Evolutionary conservation across 2,888 invertebrate species (phyloP), one percentile per base, ranked within the genome.

Genomic region (Drepanosiphum platanoidis): DNA sequence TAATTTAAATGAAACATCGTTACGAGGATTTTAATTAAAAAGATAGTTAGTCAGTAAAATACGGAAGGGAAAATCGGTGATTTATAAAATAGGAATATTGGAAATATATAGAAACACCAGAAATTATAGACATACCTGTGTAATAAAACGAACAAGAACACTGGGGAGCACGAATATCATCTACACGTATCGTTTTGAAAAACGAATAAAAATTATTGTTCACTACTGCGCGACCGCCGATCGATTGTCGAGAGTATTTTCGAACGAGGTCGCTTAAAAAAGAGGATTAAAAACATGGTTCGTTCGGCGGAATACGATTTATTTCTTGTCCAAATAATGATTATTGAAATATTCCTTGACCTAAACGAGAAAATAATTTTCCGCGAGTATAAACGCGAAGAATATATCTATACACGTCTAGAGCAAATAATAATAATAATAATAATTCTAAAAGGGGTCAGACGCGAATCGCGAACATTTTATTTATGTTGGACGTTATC

Each of bases 1-100:
- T 34, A 36, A 36, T 52, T 70, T 52, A 36, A 80, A 27, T 27
- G 27, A 34, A 68, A 68, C 27, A 52, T 68, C 18, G 27, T 58
- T 36, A 22, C 18, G 22, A 36, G 27, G n/a, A 30, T 58, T 81
- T 70, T 81, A 81, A 71, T 70, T 80, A 52, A 70, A 71, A 64
- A 46, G 58, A 75, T 27, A 58, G 27, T 34, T n/a, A 27, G 52
- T n/a, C n/a, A n/a, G n/a, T n/a, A n/a, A n/a, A n/a, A n/a, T n/a
- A n/a, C 18, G 18, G 18, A 52, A 22, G 52, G 22, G n/a, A 58
- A 30, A 30, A 79, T 34, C n/a, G 42, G 15, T 22, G 58, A 80
- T 70, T 46, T 70, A 18, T 11, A 70, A 81, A 81, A 58, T 70
- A 70, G 22, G 30, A 8, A 58, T 32, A 66, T 81, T 36, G 58